Evolutionary conservation across 2,888 invertebrate genomes (phyloP).

Genomic region (Leistus spinibarbis): DNA sequence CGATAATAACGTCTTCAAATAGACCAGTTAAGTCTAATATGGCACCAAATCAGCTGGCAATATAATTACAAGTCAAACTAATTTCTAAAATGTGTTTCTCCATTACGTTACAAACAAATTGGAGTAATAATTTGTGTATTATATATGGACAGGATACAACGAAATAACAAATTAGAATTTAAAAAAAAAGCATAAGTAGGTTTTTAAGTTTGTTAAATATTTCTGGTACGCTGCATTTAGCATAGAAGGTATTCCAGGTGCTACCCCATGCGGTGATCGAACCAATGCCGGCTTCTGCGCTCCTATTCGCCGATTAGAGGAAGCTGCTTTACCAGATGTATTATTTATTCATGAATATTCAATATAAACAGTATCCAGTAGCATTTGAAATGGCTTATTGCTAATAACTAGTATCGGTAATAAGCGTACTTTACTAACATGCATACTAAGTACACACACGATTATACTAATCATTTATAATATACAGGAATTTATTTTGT

Average conservation of each 20-base stretch:
- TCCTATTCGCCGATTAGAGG: not conserved
- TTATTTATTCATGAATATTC: not conserved
- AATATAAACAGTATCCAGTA: not conserved
- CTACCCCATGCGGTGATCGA: not conserved
- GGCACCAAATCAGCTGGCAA: too few relatives aligned
- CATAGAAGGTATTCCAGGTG: not conserved
- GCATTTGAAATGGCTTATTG: not conserved
- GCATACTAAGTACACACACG: not conserved
- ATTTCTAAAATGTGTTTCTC: too few relatives aligned
- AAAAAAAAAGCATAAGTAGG: not conserved
- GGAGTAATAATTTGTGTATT: too few relatives aligned
- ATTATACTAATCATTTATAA: not conserved
- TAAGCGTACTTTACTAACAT: not conserved
- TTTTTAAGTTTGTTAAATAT: not conserved
- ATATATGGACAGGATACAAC: not conserved
- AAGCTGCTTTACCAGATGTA: not conserved
- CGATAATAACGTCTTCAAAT: too few relatives aligned
- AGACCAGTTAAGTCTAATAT: too few relatives aligned
- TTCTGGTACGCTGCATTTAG: not conserved
- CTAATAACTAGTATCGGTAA: not conserved
- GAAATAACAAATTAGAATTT: not conserved
- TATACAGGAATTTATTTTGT: not conserved
- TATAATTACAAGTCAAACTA: too few relatives aligned
- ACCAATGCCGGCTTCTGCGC: not conserved
- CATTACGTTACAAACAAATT: too few relatives aligned